Evolutionary conservation across 1,140 invertebrate genomes (phyloP), one percentile per base, ranked within the genome.

Genomic region (Drosophila mojavensis): DNA sequence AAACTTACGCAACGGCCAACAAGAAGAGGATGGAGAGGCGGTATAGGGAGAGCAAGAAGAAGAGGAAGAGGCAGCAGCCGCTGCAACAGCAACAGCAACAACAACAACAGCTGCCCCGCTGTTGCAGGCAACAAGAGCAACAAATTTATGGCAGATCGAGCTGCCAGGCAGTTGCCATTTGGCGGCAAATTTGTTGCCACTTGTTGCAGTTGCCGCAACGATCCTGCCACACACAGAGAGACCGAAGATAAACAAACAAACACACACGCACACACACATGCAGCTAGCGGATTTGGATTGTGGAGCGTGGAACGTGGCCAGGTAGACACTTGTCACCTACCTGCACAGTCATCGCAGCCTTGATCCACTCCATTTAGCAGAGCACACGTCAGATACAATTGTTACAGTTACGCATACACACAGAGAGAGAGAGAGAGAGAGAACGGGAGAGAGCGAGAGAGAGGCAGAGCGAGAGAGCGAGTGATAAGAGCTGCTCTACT

Each of bases 1-100:
- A 88, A 86, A 83, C 79, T 88, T 88, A 88, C 84, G 83, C 83
- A 88, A 86, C 56, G 66, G 55, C 58, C 63, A 79, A 76, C 45
- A 58, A 69, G 58, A 51, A 62, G 58, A 47, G 11, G 10, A 68
- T 36, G 41, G 4, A 13, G 41, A 43, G 11, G 41, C 2, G 41
- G 11, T 5, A 11, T 4, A 41, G 39, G 39, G 7, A 4, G 41
- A 13, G 62, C 17, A 30, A 71, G 36, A 36, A 65, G 62, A 48
- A 66, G 17, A 33, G 65, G 28, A 45, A 66, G 17, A 33, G 65
- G 28, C 45, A 66, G 63, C 17, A 39, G 36, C 33, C 33, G 33
- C 33, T 36, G 33, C 50, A 65, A 67, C 55, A 66, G 26, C 33
- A 71, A 28, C 50, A 65, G 62, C 48, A 66, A 13, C 33, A 71